Conservation (phyloP, 2,113 vertebrate species). For the Malaclemys terrapin region DNA sequence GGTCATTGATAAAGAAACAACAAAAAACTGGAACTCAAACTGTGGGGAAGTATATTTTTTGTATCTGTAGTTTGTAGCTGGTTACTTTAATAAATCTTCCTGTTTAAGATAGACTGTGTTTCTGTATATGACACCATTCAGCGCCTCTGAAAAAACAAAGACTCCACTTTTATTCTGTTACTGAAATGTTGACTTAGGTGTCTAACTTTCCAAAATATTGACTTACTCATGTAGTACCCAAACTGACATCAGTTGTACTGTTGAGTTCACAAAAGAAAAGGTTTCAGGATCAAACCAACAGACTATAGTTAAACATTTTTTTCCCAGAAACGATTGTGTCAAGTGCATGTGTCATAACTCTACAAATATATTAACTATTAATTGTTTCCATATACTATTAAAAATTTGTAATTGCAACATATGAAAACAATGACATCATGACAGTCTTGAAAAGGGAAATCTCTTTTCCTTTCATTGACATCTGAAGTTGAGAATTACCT, state of each 20-base stretch:
- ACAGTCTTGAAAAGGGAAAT: conserved; percentile 43
- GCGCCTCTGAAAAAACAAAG: background rate
- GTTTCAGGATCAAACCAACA: conserved; percentile 22
- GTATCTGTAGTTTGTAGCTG: background rate
- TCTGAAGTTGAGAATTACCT: conserved; percentile 29
- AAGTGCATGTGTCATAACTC: conserved; percentile 10
- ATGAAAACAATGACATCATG: conserved; percentile 16
- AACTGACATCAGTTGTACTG: background rate
- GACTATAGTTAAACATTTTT: conserved; percentile 38
- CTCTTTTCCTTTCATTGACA: conserved; percentile 46
- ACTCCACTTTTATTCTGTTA: background rate
- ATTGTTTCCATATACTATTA: conserved; percentile 52
- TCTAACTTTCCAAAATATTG: background rate
- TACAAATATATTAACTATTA: conserved; percentile 60
- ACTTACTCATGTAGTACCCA: background rate
- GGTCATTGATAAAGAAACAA: background rate
- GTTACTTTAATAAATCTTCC: background rate
- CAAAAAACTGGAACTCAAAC: background rate
- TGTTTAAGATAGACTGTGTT: background rate
- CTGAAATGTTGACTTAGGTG: background rate
- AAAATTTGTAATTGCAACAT: conserved; percentile 47
- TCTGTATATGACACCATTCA: background rate
- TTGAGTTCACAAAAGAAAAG: background rate
- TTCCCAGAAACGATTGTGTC: conserved; percentile 44
- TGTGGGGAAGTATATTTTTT: background rate